phyloP scores from a whole-genome alignment of 2,888 invertebrate genomes.

The Dysmachus trigonus region DNA sequence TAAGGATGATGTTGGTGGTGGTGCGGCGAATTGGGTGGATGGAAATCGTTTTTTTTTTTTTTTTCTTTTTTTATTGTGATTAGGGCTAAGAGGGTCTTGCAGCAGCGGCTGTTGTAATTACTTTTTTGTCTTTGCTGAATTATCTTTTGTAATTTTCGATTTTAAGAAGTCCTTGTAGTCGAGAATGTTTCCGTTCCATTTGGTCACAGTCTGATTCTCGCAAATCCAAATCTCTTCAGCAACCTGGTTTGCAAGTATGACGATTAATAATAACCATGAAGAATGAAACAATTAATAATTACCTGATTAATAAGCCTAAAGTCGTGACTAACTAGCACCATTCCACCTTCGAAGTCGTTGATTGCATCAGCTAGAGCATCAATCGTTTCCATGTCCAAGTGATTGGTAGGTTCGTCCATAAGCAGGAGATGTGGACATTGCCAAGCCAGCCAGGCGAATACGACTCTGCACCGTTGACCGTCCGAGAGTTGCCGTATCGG shows the following conservation, averaged over 20 bases:
- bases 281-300: slow-evolving; percentile 46
- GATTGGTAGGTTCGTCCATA: slow-evolving; percentile 87
- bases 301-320: slow-evolving; percentile 99
- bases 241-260: slow-evolving; percentile 71
- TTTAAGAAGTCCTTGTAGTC: slow-evolving; percentile 96
- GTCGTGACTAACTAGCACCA: slow-evolving; percentile 99
- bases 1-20: not conserved
- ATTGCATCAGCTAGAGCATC: slow-evolving; percentile 98
- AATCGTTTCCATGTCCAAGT: slow-evolving; percentile 97
- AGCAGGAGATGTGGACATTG: slow-evolving; percentile 94
- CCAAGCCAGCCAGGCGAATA: slow-evolving; percentile 98
- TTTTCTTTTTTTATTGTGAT: not conserved
- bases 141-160: slow-evolving; percentile 73
- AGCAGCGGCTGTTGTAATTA: slow-evolving; percentile 1
- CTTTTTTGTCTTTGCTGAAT: slow-evolving; percentile 44
- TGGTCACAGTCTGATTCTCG: slow-evolving; percentile 93
- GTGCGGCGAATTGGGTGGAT: not conserved
- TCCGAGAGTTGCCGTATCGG: slow-evolving; percentile 78
- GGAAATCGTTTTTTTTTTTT: not conserved
- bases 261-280: not conserved
- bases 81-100: not conserved
- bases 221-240: slow-evolving; percentile 99
- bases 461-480: slow-evolving; percentile 97
- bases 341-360: slow-evolving; percentile 97
- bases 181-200: slow-evolving; percentile 96